Evolutionary conservation across 2,113 vertebrate genomes (phyloP).

Genomic region (Toxostoma redivivum): DNA sequence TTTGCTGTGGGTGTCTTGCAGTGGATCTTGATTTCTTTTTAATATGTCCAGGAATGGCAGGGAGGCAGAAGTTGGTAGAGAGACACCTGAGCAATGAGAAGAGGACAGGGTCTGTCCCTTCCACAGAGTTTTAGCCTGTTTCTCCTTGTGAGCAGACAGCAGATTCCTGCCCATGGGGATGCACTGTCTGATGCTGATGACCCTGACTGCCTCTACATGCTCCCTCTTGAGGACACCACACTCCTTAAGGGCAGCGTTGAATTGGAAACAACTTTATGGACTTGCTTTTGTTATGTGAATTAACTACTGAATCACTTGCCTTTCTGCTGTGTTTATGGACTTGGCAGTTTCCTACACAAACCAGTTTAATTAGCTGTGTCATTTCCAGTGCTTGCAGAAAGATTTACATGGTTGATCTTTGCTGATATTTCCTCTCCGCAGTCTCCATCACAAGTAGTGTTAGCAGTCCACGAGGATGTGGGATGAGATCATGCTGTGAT

Average conservation of each 20-base stretch:
- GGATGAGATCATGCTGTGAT: background rate
- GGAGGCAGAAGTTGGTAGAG: background rate
- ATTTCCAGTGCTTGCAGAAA: background rate
- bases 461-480: background rate
- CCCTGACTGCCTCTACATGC: background rate
- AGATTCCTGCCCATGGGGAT: background rate
- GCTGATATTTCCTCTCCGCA: background rate
- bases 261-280: conserved; percentile 60
- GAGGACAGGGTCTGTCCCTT: background rate
- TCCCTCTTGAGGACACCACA: background rate
- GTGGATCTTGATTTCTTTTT: background rate
- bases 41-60: background rate
- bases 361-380: conserved; percentile 46
- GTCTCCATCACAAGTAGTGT: background rate
- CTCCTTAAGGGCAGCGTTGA: background rate
- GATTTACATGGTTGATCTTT: conserved; percentile 36
- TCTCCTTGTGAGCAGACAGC: background rate
- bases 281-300: conserved; percentile 55
- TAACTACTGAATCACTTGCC: conserved; percentile 35
- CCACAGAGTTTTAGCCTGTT: background rate
- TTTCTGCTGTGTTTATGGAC: conserved; percentile 53
- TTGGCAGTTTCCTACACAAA: conserved; percentile 6
- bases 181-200: background rate
- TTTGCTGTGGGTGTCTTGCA: background rate
- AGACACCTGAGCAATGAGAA: background rate